Evolutionary conservation across 2,888 invertebrate species (phyloP), one percentile per base, ranked within the genome.

Genomic region (Abrostola triplasia): DNA sequence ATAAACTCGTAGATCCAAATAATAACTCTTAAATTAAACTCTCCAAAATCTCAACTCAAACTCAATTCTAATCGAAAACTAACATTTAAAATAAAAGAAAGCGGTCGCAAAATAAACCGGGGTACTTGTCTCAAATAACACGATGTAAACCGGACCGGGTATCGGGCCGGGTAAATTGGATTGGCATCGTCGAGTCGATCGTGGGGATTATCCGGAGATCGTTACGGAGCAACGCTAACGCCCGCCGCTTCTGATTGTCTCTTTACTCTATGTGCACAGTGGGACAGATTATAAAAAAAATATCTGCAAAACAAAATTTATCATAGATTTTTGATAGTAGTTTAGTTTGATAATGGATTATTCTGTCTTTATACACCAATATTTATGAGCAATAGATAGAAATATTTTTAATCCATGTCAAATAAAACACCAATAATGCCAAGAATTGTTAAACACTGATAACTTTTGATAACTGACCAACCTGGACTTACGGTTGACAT

Each of bases 171-270:
- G 84, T 83, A 87, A 89, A 89, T 88, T 89, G 88, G 88, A 88
- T 87, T 79, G 80, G 79, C 82, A 79, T 77, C 81, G 81, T 78
- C 64, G 79, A 76, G 66, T 79, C 81, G 79, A 81, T 79, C 76
- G 69, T 70, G 74, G 64, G 82, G 84, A 83, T 84, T 83, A 85
- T 84, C 82, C 77, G 70, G 69, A 56, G 77, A 77, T 82, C 82
- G 84, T 87, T 86, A 85, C 72, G 63, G 62, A 59, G 70, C 68
- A 60, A 81, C 83, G 84, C 81, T 79, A 81, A 83, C 85, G 82
- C 70, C 75, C 68, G 82, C 82, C 83, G 82, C 77, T 78, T 86
- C 84, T 87, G 86, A 88, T 87, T 87, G 86, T 84, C 81, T 84
- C 82, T 76, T 79, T 77, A 76, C 78, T 84, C 82, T 82, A 74